Base-by-base conservation (phyloP, 2,797 vertebrate genomes). In the Geotria australis region DNA sequence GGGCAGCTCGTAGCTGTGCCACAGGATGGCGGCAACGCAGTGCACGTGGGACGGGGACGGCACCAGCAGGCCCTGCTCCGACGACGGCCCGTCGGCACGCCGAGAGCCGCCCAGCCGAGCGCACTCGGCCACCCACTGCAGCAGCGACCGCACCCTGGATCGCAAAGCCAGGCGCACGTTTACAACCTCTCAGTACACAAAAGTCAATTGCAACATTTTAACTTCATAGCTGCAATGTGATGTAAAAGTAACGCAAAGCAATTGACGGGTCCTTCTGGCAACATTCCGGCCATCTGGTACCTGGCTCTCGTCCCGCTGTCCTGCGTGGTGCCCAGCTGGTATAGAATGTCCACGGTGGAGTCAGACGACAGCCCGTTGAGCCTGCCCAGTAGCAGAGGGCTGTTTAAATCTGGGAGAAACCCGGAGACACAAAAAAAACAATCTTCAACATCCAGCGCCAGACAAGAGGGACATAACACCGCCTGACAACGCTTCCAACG, bases 261-360 rank as follows among this genome's bases (percentile, higher is more conserved):
- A 24, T 38, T 38, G 24, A 38, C 38, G 24, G 24, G 24, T 6
- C n/a, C 24, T 38, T 38, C 24, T 38, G 24, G 24, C 38, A 38
- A 5, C 5, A 38, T 6, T 38, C 24, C 24, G 24, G 5, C 24
- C 24, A 38, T 38, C 24, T 38, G 56, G 66, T 72, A 96, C 91
- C 91, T 80, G 73, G 95, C 85, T 74, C 89, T 94, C 65, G 91
- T 98, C 65, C 89, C 91, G 57, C 80, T 63, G 63, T 98, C 91
- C 66, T 98, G 91, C 45, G 88, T 95, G 60, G 86, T 98, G 61
- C 89, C 91, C 65, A 98, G 79, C 69, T 95, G 91, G 69, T 95
- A 98, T 57, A 98, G 77, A 67, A 98, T 96, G 70, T 98, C 91
- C 60, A 98, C 95, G 59, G 91, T 98, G 61, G 91, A 96, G 72